Percentiles rank a stretch among this genome's conserved stretches.
phyloP scores from a whole-genome alignment of 1,140 invertebrate genomes.

The Euura lappo region DNA sequence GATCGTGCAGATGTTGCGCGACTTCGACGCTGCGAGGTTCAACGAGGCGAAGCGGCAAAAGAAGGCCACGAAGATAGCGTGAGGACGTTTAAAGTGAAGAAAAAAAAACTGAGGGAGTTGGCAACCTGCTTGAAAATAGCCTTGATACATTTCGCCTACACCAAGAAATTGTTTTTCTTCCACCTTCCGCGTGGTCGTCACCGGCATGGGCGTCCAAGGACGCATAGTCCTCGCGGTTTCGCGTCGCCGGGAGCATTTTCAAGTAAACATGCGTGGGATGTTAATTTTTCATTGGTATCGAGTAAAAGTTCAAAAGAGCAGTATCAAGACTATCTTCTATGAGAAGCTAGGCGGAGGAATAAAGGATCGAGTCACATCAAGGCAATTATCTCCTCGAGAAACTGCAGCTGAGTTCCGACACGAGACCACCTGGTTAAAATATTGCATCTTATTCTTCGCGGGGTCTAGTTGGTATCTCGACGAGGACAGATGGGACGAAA shows the following conservation, averaged over 20 bases:
- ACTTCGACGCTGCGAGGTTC: background rate
- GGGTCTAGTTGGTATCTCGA: too few relatives aligned
- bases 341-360: too few relatives aligned
- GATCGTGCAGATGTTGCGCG: conserved; percentile 20
- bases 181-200: conserved; percentile 54
- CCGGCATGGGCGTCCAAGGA: conserved; percentile 50
- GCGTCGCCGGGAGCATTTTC: too few relatives aligned
- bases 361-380: too few relatives aligned
- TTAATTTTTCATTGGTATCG: too few relatives aligned
- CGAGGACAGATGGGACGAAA: background rate
- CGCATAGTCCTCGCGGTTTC: conserved; percentile 19
- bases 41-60: background rate
- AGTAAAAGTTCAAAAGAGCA: too few relatives aligned
- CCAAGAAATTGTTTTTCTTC: conserved; percentile 49
- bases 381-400: too few relatives aligned
- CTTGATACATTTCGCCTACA: conserved; percentile 59
- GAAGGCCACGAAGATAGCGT: background rate
- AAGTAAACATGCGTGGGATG: too few relatives aligned
- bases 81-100: background rate
- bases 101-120: background rate
- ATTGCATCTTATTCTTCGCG: background rate
- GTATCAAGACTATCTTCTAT: too few relatives aligned
- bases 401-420: background rate
- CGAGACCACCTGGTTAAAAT: background rate
- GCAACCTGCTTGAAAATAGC: conserved; percentile 37